A percentile compares a stretch with the other conserved stretches of the same genome.
phyloP scores from a whole-genome alignment of 2,888 invertebrate species.

The Pseudoips prasinana region DNA sequence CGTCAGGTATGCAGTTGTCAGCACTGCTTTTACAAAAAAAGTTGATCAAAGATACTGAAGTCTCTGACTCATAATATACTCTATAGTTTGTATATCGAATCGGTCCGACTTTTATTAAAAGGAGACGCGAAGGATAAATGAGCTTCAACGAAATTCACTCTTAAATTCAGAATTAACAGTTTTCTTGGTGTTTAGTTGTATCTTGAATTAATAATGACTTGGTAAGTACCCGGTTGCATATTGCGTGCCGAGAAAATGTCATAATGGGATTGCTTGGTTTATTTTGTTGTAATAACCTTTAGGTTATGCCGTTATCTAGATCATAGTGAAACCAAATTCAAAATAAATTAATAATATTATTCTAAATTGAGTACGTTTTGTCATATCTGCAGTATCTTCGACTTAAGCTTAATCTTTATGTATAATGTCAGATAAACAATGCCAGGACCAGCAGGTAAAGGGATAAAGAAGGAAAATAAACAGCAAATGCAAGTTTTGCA shows the following conservation, averaged over 20 bases:
- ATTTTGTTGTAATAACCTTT: slow-evolving; percentile 9
- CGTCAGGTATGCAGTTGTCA: too few relatives aligned
- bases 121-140: slow-evolving; percentile 62
- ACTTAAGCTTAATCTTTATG: too few relatives aligned
- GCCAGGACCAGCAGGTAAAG: too few relatives aligned
- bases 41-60: neutral
- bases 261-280: slow-evolving; percentile 12
- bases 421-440: too few relatives aligned
- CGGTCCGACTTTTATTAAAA: slow-evolving; percentile 57
- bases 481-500: too few relatives aligned
- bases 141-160: slow-evolving; percentile 58
- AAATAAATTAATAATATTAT: too few relatives aligned
- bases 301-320: slow-evolving; percentile 5
- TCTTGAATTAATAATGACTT: slow-evolving; percentile 23
- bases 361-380: too few relatives aligned
- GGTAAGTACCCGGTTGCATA: slow-evolving; percentile 17
- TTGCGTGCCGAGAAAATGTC: slow-evolving; percentile 14
- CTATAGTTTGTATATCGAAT: slow-evolving; percentile 23
- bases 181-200: slow-evolving; percentile 28
- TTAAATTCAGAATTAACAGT: slow-evolving; percentile 47
- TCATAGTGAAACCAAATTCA: slow-evolving; percentile 4
- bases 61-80: neutral
- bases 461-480: too few relatives aligned
- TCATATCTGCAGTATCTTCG: too few relatives aligned
- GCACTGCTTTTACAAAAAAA: too few relatives aligned